Conservation (phyloP, 2,888 invertebrate genomes). For the Cremastinae sp. region DNA sequence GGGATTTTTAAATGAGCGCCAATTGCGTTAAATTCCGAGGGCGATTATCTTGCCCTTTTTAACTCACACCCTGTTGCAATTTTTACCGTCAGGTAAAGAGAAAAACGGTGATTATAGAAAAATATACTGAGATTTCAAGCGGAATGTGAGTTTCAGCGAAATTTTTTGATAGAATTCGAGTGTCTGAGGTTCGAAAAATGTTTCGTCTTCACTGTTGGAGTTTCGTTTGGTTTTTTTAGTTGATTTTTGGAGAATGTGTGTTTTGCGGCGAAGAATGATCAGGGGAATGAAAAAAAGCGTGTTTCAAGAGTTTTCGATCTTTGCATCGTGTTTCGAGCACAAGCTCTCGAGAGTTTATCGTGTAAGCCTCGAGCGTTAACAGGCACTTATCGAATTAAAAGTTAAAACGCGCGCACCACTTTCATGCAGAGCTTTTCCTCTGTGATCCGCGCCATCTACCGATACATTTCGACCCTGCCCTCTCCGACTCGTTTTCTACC, state of each 20-base stretch:
- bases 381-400: slow-evolving; percentile 74
- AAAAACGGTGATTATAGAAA: slow-evolving; percentile 14
- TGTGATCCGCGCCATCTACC: background rate
- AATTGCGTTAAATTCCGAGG: slow-evolving; percentile 77
- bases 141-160: background rate
- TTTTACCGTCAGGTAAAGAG: slow-evolving; percentile 43
- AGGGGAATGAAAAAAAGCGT: background rate
- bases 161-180: too few species aligned
- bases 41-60: slow-evolving; percentile 64
- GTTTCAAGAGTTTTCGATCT: slow-evolving; percentile 37
- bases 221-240: background rate
- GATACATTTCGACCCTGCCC: background rate
- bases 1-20: slow-evolving; percentile 79
- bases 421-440: slow-evolving; percentile 11
- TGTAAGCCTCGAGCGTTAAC: slow-evolving; percentile 66
- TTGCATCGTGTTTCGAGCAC: slow-evolving; percentile 27
- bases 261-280: background rate
- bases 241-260: background rate
- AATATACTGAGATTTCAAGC: slow-evolving; percentile 2
- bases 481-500: slow-evolving; percentile 12
- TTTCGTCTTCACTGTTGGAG: too few species aligned
- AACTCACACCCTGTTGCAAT: slow-evolving; percentile 45
- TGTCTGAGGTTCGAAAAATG: too few species aligned
- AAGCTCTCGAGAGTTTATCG: slow-evolving; percentile 44
- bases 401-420: slow-evolving; percentile 66